These are phyloP conservation scores for Drosophila sechellia DNA, from an alignment of 1,140 invertebrate species.

Conservation along the genomic window DNA sequence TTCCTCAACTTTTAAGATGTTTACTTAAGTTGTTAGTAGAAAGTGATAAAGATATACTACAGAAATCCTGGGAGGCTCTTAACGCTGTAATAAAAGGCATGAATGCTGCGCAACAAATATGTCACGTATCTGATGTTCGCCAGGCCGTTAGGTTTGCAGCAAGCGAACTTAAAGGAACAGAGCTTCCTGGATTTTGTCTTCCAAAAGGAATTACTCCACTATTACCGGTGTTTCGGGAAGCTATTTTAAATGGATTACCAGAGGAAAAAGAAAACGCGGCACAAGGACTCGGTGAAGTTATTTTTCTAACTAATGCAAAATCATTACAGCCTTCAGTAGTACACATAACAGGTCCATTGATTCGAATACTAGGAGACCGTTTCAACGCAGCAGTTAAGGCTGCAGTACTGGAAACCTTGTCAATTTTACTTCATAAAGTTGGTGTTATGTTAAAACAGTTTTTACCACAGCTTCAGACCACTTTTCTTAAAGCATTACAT, in stretches of 20 bases:
- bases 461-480: constrained; percentile 98
- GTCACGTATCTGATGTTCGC: constrained; percentile 94
- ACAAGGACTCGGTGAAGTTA: constrained; percentile 96
- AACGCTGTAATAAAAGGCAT: constrained; percentile 95
- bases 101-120: constrained; percentile 91
- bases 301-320: constrained; percentile 92
- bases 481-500: constrained; percentile 96
- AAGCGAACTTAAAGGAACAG: constrained; percentile 92
- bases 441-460: constrained; percentile 98
- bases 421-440: constrained; percentile 95
- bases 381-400: constrained; percentile 97
- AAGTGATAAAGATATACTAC: constrained; percentile 91
- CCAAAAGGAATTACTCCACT: constrained; percentile 98
- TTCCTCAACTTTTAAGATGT: constrained; percentile 94
- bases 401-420: constrained; percentile 97
- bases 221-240: constrained; percentile 97
- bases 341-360: constrained; percentile 98
- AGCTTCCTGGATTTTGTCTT: constrained; percentile 96
- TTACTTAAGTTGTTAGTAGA: constrained; percentile 94
- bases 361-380: constrained; percentile 98
- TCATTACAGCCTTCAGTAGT: constrained; percentile 97
- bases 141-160: constrained; percentile 96
- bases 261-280: constrained; percentile 98
- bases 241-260: constrained; percentile 96
- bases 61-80: constrained; percentile 95